Conservation (phyloP, 53 echinoderm and acorn worm species). For the Stichopus horrens region DNA sequence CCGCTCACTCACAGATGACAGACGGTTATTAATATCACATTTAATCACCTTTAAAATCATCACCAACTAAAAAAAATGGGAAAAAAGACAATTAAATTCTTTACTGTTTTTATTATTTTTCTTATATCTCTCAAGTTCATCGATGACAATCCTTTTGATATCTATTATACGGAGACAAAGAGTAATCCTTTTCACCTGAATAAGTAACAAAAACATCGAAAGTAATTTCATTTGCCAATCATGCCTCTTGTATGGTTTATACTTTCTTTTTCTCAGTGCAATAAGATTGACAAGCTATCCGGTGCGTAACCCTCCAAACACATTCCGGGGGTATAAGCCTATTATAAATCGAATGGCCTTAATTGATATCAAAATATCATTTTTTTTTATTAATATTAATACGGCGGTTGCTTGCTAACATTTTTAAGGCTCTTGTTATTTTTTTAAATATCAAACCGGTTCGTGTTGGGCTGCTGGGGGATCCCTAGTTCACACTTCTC, state of each 20-base stretch:
- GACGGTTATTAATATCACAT: too few relatives aligned
- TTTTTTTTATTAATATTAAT: conserved; percentile 18
- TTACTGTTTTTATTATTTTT: too few relatives aligned
- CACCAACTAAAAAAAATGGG: too few relatives aligned
- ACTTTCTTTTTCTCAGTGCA: background rate
- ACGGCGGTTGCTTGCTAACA: background rate
- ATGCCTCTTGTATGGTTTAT: background rate
- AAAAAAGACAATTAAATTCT: too few relatives aligned
- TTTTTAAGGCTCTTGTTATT: background rate
- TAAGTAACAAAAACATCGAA: background rate
- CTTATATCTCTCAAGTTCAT: too few relatives aligned
- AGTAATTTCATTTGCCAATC: background rate
- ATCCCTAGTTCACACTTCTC: background rate
- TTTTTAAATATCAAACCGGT: background rate
- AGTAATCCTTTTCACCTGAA: conserved; percentile 11
- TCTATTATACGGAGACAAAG: background rate
- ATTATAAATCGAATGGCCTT: background rate
- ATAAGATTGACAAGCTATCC: conserved; percentile 24
- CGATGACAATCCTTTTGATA: too few relatives aligned
- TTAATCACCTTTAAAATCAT: too few relatives aligned
- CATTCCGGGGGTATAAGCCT: background rate
- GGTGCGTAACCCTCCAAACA: conserved; percentile 22
- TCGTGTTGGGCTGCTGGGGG: conserved; percentile 39
- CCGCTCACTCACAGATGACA: too few relatives aligned
- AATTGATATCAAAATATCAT: conserved; percentile 33